These are phyloP conservation scores for Zelleria hepariella DNA, from an alignment of 2,888 invertebrate genomes.

Conservation along the genomic window DNA sequence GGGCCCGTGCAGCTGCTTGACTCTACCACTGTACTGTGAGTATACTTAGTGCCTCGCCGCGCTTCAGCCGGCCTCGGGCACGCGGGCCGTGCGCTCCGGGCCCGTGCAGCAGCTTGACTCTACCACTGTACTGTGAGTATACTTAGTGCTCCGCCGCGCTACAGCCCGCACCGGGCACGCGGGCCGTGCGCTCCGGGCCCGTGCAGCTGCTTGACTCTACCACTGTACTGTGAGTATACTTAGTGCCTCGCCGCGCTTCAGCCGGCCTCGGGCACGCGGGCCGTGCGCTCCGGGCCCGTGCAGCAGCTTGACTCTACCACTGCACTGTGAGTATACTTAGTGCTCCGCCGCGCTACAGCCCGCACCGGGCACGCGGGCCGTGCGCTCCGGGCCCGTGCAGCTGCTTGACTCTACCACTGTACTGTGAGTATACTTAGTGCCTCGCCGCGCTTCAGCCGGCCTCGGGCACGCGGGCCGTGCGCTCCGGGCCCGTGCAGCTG, in stretches of 20 bases:
- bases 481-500: not conserved
- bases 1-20: constrained; percentile 70
- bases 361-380: constrained; percentile 77
- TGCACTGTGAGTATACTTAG: too few relatives aligned
- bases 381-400: constrained; percentile 20
- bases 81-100: not conserved
- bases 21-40: constrained; percentile 79
- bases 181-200: constrained; percentile 47
- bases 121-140: too few relatives aligned
- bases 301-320: not conserved
- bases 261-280: not conserved
- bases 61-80: not conserved
- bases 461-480: not conserved
- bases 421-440: constrained; percentile 29
- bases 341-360: constrained; percentile 52
- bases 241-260: not conserved
- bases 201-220: constrained; percentile 79
- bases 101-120: not conserved
- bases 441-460: not conserved
- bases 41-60: not conserved
- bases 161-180: constrained; percentile 76
- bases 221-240: constrained; percentile 69
- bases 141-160: constrained; percentile 47
- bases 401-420: constrained; percentile 86
- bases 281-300: not conserved